A percentile compares a stretch with the other conserved stretches of the same genome.
phyloP scores from a whole-genome alignment of 1,140 invertebrate genomes.

The Luehdorfia chinensis region DNA sequence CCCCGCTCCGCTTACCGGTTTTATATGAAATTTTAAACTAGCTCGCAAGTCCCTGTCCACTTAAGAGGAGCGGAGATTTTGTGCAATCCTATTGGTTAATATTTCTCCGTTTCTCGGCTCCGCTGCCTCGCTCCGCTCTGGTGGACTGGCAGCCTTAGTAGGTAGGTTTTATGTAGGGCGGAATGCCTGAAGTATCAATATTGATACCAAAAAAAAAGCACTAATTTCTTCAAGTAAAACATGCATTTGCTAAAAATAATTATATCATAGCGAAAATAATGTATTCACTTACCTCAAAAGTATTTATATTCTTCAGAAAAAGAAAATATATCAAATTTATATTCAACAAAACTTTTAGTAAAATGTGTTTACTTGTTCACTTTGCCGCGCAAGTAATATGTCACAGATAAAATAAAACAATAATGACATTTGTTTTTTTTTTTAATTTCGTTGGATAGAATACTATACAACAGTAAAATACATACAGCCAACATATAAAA shows the following conservation, averaged over 20 bases:
- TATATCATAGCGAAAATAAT: slow-evolving; percentile 49
- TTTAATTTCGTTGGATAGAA: slow-evolving; percentile 36
- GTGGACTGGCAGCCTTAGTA: no score
- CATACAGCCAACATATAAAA: slow-evolving; percentile 38
- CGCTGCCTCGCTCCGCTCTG: no score
- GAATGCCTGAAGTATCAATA: slow-evolving; percentile 52
- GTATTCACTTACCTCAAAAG: slow-evolving; percentile 47
- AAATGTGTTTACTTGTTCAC: slow-evolving; percentile 41
- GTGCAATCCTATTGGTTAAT: no score
- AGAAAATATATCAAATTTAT: slow-evolving; percentile 42
- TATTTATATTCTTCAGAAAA: slow-evolving; percentile 43
- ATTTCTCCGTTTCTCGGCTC: no score
- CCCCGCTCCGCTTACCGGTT: no score
- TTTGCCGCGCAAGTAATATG: slow-evolving; percentile 41
- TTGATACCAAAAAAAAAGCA: slow-evolving; percentile 48
- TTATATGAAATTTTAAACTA: no score
- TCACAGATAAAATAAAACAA: slow-evolving; percentile 37
- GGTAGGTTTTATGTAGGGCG: slow-evolving; percentile 44
- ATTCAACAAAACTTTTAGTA: slow-evolving; percentile 44
- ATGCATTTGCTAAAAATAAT: slow-evolving; percentile 41
- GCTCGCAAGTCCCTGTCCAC: no score
- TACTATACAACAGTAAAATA: slow-evolving; percentile 40
- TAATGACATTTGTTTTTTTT: slow-evolving; percentile 42
- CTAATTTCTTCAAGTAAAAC: slow-evolving; percentile 46
- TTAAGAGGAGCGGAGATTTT: no score